phyloP scores from a whole-genome alignment of 2,797 vertebrate genomes.

The Anomalospiza imberbis region DNA sequence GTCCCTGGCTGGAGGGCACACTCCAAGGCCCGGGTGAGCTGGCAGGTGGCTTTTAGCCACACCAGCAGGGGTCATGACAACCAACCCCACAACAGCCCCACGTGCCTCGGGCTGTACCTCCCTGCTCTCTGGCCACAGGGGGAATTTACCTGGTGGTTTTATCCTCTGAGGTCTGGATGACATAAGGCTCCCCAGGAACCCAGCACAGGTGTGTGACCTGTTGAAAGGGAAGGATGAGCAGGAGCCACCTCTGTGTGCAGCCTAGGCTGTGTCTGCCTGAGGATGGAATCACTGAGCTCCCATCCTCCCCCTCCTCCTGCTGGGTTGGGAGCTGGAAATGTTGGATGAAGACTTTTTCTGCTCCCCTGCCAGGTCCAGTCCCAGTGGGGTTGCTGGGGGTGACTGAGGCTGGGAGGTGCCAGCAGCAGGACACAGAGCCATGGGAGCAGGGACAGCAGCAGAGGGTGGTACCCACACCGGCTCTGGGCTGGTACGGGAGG shows the following conservation, averaged over 20 bases:
- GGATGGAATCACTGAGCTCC: neutral
- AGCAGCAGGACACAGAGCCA: neutral
- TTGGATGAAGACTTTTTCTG: neutral
- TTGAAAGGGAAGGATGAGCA: conserved; percentile 4
- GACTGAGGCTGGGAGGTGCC: neutral
- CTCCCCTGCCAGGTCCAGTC: neutral
- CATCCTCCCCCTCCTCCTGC: neutral
- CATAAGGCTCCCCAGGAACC: conserved; percentile 83
- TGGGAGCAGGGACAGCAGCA: neutral
- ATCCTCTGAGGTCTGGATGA: conserved; percentile 91
- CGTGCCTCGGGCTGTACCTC: neutral
- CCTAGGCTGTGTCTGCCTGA: neutral
- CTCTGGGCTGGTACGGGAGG: neutral
- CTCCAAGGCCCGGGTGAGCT: neutral
- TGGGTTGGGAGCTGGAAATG: neutral
- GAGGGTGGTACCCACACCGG: neutral
- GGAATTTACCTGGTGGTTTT: conserved; percentile 86
- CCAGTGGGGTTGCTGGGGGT: neutral
- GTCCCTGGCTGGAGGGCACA: neutral
- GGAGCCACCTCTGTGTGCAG: neutral
- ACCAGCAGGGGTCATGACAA: neutral
- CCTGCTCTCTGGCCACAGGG: neutral
- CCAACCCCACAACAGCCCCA: neutral
- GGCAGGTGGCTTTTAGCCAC: neutral
- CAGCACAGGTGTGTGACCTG: conserved; percentile 97